Evolutionary conservation across 2,888 invertebrate genomes (phyloP).

Genomic region (Phortica okadai): DNA sequence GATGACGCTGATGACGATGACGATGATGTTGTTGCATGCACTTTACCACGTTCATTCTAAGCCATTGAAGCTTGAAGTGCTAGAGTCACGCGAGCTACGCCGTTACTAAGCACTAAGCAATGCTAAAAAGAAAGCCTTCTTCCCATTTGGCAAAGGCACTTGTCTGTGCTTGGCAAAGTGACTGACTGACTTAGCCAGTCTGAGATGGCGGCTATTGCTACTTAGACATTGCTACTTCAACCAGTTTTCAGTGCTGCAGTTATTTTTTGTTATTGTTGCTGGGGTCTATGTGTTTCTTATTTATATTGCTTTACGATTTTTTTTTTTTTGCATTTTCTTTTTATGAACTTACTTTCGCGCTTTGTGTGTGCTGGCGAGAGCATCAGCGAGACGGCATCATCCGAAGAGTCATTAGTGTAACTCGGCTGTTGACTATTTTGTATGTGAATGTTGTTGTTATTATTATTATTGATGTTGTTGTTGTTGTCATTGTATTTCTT

Average conservation of each 20-base stretch:
- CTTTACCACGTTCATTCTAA: constrained; percentile 43
- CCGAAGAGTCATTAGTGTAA: constrained; percentile 40
- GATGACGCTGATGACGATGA: not conserved
- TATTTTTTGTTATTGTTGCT: not conserved
- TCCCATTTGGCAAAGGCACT: not conserved
- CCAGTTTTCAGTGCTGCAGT: constrained; percentile 4
- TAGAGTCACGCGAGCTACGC: constrained; percentile 60
- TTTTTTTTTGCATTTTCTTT: constrained; percentile 23
- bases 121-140: constrained; percentile 3
- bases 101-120: not conserved
- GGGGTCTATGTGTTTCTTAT: too few relatives aligned
- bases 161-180: not conserved
- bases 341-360: constrained; percentile 61
- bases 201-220: not conserved
- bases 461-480: constrained; percentile 59
- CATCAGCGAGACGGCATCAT: constrained; percentile 35
- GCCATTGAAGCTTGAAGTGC: constrained; percentile 64
- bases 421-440: constrained; percentile 38
- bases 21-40: constrained; percentile 21
- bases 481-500: constrained; percentile 49
- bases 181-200: not conserved
- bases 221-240: constrained; percentile 6
- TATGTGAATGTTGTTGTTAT: constrained; percentile 56
- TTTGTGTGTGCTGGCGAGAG: constrained; percentile 51
- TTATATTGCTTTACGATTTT: not conserved